Base-by-base conservation (phyloP, 2,113 vertebrate genomes). In the Burhinus oedicnemus region DNA sequence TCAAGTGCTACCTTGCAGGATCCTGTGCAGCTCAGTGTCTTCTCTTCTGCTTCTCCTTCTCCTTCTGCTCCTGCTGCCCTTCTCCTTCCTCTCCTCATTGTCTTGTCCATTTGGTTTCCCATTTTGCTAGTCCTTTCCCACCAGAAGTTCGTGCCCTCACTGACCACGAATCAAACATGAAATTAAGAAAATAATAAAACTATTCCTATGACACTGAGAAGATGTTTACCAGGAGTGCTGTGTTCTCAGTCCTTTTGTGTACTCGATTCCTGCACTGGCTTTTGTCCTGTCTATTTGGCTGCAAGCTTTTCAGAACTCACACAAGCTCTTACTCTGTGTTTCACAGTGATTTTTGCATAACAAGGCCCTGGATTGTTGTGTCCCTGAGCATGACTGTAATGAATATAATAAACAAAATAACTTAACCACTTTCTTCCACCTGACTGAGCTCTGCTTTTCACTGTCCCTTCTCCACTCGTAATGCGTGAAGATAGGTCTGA, bases 381-480 rank as follows among this genome's bases (percentile, higher is more conserved):
- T 93, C 52, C 65, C 61, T 91, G 40, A 57, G 58, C 66, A 65
- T 51, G 42, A 49, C 40, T 90, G 74, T 69, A 94, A 94, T 42
- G 34, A 88, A 87, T 91, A 93, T 30, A 87, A 91, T 64, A 94
- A 92, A 88, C 75, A 95, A 95, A 90, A 92, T 81, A 91, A 61
- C 65, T 78, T 60, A 60, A 0, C 69, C 20, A 27, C n/a, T 81
- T 71, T 12, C 57, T 96, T 91, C 55, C 74, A 69, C 70, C 82
- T 80, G 52, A 25, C 70, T 74, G 62, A 93, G 22, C 44, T 80
- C 76, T 79, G 30, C n/a, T 94, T 93, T 93, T 69, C 27, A 26
- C 51, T 83, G 54, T 87, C 84, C 61, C 22, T 87, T 85, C 57
- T 76, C 40, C 11, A 25, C 36, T 83, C 0, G 1, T 30, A 76